Evolutionary conservation across 37 sponge, comb jelly and placozoan species (phyloP).

Genomic region (Diacarnus erythraeanus): DNA sequence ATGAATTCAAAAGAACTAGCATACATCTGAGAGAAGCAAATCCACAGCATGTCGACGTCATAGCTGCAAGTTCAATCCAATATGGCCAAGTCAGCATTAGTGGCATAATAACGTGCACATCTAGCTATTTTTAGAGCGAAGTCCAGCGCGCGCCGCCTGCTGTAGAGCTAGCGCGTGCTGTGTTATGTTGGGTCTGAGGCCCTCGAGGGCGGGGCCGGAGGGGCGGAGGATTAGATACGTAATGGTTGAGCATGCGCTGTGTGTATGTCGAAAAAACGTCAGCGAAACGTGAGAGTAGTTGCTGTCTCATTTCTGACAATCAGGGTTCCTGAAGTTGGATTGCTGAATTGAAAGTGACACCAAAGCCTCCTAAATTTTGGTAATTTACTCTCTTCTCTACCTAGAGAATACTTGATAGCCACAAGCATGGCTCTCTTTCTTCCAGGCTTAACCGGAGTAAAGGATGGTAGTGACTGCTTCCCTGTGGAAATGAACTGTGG

Average conservation of each 20-base stretch:
- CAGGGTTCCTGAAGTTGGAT: neutral
- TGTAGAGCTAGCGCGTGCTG: too few species aligned
- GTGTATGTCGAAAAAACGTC: conserved; percentile 4
- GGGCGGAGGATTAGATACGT: too few species aligned
- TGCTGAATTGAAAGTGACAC: too few species aligned
- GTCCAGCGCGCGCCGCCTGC: too few species aligned
- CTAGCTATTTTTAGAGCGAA: too few species aligned
- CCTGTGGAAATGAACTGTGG: neutral
- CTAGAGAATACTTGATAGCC: neutral
- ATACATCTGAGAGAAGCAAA: conserved; percentile 56
- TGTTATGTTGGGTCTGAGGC: too few species aligned
- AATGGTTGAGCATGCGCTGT: conserved; percentile 23
- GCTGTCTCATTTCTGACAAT: too few species aligned
- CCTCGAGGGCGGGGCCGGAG: too few species aligned
- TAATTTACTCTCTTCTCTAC: conserved; percentile 3
- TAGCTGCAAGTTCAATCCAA: too few species aligned
- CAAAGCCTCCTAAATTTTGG: conserved; percentile 18
- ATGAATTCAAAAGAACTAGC: conserved; percentile 67
- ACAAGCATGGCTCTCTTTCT: conserved; percentile 43
- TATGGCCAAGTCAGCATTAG: too few species aligned
- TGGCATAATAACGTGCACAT: too few species aligned
- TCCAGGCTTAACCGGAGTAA: conserved; percentile 10
- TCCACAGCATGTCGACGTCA: conserved; percentile 32
- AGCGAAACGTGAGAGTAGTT: neutral
- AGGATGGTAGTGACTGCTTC: neutral